Percentiles rank a stretch among this genome's conserved stretches.
Conservation (phyloP, 2,888 invertebrate species). For the Hydriomena furcata region DNA sequence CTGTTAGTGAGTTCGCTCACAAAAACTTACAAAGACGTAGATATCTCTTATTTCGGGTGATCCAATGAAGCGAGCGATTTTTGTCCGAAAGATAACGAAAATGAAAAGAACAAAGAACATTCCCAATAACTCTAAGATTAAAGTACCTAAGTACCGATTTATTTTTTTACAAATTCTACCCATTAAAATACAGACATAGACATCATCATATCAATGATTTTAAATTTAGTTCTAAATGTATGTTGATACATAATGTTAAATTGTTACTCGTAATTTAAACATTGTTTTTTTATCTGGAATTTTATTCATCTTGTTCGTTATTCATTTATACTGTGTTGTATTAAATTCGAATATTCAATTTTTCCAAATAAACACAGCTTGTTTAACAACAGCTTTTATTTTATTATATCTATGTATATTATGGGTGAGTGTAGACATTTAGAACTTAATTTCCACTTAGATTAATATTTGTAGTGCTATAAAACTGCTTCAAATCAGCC, state of each 20-base stretch:
- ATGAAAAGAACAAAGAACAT: conserved; percentile 53
- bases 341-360: conserved; percentile 4
- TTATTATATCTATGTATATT: too few relatives aligned
- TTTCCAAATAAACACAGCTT: conserved; percentile 12
- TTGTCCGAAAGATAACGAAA: conserved; percentile 47
- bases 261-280: too few relatives aligned
- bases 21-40: conserved; percentile 51
- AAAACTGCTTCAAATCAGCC: conserved; percentile 49
- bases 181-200: too few relatives aligned
- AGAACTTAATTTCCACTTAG: conserved; percentile 51
- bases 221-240: too few relatives aligned
- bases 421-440: conserved; percentile 44
- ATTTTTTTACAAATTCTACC: too few relatives aligned
- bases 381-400: conserved; percentile 43
- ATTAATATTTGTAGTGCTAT: conserved; percentile 49
- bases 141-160: too few relatives aligned
- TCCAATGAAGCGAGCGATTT: conserved; percentile 43
- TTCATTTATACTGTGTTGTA: conserved; percentile 7
- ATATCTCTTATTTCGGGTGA: conserved; percentile 46
- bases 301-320: conserved; percentile 1
- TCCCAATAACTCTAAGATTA: conserved; percentile 42
- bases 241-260: too few relatives aligned
- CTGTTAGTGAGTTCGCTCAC: neutral
- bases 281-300: conserved; percentile 7
- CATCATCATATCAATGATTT: too few relatives aligned